A percentile compares a stretch with the other conserved stretches of the same genome.
phyloP scores from a whole-genome alignment of 2,888 invertebrate genomes.

The Lasioglossum morio region DNA sequence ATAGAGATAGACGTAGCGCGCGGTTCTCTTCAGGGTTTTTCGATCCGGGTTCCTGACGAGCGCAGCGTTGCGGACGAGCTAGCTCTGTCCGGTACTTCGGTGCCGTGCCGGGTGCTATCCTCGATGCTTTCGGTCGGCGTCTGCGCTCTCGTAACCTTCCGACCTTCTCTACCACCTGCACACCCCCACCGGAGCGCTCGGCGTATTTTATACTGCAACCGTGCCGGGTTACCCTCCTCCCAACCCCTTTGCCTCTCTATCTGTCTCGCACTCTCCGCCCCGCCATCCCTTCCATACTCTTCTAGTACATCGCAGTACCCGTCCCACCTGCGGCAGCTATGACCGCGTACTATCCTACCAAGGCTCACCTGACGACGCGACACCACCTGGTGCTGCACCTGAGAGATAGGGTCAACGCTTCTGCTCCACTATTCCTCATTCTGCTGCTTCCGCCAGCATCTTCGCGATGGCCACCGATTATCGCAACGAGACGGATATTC shows the following conservation, averaged over 20 bases:
- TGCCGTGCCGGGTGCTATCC: constrained; percentile 80
- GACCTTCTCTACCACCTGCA: constrained; percentile 70
- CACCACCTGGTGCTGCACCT: constrained; percentile 49
- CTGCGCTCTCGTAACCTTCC: constrained; percentile 78
- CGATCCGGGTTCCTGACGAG: constrained; percentile 52
- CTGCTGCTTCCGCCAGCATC: constrained; percentile 18
- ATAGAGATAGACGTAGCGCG: neutral
- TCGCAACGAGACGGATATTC: neutral
- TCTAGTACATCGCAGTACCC: neutral
- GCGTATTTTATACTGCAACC: constrained; percentile 60
- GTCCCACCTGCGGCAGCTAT: neutral
- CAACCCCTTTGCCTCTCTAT: constrained; percentile 23
- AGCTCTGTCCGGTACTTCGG: constrained; percentile 83
- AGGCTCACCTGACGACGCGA: constrained; percentile 27
- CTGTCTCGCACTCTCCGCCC: neutral
- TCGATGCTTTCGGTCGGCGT: constrained; percentile 76
- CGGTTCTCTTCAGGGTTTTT: neutral
- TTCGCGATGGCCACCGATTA: neutral
- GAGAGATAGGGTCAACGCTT: constrained; percentile 55
- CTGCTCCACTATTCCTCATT: neutral
- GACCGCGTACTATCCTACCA: too few species aligned
- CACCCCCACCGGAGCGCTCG: constrained; percentile 53
- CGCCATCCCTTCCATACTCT: neutral
- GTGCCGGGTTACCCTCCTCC: constrained; percentile 40
- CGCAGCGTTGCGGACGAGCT: constrained; percentile 76